Evolutionary conservation across 2,888 invertebrate species (phyloP).

Genomic region (Priapulus caudatus): DNA sequence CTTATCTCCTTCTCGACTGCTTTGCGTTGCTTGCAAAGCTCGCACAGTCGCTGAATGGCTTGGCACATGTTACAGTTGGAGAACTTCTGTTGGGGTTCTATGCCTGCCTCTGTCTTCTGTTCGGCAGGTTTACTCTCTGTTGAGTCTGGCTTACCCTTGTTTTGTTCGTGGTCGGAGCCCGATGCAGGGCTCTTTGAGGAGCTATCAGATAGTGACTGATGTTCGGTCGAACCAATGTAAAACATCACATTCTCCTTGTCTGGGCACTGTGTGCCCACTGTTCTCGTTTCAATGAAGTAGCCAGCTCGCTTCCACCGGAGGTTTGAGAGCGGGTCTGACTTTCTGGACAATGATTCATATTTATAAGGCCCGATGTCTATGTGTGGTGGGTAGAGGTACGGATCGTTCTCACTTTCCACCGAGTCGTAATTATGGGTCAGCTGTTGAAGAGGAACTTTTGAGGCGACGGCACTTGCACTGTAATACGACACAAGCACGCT

Average conservation of each 20-base stretch:
- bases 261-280: not conserved
- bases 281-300: conserved; percentile 1
- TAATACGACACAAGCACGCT: too few species aligned
- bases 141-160: too few species aligned
- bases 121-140: too few species aligned
- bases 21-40: not conserved
- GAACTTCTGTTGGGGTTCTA: too few species aligned
- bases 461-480: too few species aligned
- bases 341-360: too few species aligned
- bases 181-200: not conserved
- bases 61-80: not conserved
- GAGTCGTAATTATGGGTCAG: not conserved
- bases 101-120: too few species aligned
- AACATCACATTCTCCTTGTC: not conserved
- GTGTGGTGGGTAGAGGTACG: not conserved
- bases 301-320: not conserved
- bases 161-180: not conserved
- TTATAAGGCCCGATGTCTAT: not conserved
- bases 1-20: not conserved
- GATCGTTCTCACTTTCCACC: not conserved
- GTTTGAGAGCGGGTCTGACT: too few species aligned
- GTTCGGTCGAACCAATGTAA: not conserved
- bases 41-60: not conserved
- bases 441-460: too few species aligned
- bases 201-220: not conserved